These are phyloP conservation scores for Onthophagus sagittarius DNA, from an alignment of 2,888 invertebrate genomes.

Conservation along the genomic window DNA sequence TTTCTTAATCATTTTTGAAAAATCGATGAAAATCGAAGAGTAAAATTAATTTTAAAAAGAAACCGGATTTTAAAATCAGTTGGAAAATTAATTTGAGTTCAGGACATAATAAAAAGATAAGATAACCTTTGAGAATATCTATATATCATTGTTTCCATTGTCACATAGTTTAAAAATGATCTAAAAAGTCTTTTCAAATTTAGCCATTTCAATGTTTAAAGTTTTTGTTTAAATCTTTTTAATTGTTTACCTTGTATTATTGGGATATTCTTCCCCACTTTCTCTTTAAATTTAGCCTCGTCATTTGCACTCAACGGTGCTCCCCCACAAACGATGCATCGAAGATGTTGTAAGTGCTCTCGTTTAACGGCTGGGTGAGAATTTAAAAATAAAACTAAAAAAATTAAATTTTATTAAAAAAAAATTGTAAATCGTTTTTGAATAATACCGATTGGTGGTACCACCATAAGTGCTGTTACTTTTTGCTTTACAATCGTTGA, in stretches of 20 bases:
- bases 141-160: too few relatives aligned
- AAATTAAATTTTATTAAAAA: not conserved
- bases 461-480: slow-evolving; percentile 63
- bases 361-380: slow-evolving; percentile 58
- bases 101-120: too few relatives aligned
- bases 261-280: slow-evolving; percentile 39
- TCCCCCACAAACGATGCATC: slow-evolving; percentile 60
- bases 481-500: slow-evolving; percentile 62
- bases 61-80: too few relatives aligned
- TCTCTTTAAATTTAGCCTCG: slow-evolving; percentile 54
- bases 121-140: too few relatives aligned
- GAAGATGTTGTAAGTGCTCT: slow-evolving; percentile 56
- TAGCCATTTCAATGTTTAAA: too few relatives aligned
- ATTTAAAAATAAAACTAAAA: slow-evolving; percentile 64
- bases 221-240: too few relatives aligned
- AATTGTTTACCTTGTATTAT: slow-evolving; percentile 39
- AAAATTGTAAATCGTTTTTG: not conserved
- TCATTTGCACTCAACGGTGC: slow-evolving; percentile 64
- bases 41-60: too few relatives aligned
- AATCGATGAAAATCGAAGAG: too few relatives aligned
- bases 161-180: too few relatives aligned
- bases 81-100: too few relatives aligned
- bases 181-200: too few relatives aligned
- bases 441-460: slow-evolving; percentile 74
- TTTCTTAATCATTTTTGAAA: too few relatives aligned